phyloP scores from a whole-genome alignment of 1,140 invertebrate species.

The Laodelphax striatellus region DNA sequence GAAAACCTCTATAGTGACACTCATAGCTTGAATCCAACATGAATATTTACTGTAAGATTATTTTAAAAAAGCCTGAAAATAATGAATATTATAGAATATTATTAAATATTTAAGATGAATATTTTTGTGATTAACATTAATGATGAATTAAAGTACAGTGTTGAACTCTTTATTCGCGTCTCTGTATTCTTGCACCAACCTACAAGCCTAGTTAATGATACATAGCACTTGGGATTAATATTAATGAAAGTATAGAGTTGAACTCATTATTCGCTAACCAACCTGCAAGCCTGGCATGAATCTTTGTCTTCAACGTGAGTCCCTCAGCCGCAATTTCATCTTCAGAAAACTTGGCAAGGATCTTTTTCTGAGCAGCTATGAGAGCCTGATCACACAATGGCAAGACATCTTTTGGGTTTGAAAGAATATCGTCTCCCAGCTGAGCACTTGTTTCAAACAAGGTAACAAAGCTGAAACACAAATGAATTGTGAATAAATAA shows the following conservation, averaged over 20 bases:
- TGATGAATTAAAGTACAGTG: too few relatives aligned
- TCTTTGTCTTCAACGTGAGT: slow-evolving; percentile 43
- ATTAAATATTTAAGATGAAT: too few relatives aligned
- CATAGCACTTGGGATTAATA: too few relatives aligned
- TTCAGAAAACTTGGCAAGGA: slow-evolving; percentile 35
- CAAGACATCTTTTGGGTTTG: slow-evolving; percentile 39
- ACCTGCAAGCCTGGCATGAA: slow-evolving; percentile 46
- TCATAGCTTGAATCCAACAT: too few relatives aligned
- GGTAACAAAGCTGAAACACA: slow-evolving; percentile 45
- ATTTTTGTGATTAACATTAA: too few relatives aligned
- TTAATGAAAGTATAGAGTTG: too few relatives aligned
- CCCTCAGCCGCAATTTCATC: slow-evolving; percentile 25
- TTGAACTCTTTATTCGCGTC: background rate
- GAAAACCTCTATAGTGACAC: too few relatives aligned
- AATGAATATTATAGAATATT: too few relatives aligned
- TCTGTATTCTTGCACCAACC: slow-evolving; percentile 18
- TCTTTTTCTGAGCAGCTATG: slow-evolving; percentile 42
- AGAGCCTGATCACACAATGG: slow-evolving; percentile 49
- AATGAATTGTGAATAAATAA: slow-evolving; percentile 1
- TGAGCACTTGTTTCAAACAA: slow-evolving; percentile 45
- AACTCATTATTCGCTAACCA: background rate
- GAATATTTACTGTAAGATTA: too few relatives aligned
- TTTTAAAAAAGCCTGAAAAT: too few relatives aligned
- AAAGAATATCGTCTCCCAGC: slow-evolving; percentile 43
- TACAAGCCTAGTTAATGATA: slow-evolving; percentile 40